A percentile compares a stretch with the other conserved stretches of the same genome.
phyloP scores from a whole-genome alignment of 2,797 vertebrate genomes.

The Alectoris magna region DNA sequence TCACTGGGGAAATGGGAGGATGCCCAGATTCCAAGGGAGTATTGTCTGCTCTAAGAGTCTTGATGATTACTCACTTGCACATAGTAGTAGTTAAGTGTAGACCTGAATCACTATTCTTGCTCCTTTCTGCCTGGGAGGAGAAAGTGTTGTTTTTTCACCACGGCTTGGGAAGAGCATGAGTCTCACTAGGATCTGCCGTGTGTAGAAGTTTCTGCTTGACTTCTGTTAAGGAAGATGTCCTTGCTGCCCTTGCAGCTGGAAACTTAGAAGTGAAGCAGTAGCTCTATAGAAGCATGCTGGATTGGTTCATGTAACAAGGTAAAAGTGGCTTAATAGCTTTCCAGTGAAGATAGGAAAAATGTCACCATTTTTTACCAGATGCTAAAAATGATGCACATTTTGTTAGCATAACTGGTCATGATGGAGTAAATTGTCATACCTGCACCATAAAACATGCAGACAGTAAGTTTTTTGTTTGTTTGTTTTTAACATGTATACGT shows the following conservation, averaged over 20 bases:
- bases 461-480: not conserved
- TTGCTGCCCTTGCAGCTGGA: not conserved
- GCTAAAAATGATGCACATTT: not conserved
- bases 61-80: not conserved
- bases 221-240: not conserved
- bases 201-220: not conserved
- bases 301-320: not conserved
- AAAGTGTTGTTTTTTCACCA: not conserved
- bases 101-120: not conserved
- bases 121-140: not conserved
- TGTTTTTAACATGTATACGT: not conserved
- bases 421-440: not conserved
- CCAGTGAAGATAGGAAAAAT: not conserved
- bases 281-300: not conserved
- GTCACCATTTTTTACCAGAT: not conserved
- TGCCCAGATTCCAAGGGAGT: conserved; percentile 42
- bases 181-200: not conserved
- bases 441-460: not conserved
- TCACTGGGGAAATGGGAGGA: conserved; percentile 36
- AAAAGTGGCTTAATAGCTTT: not conserved
- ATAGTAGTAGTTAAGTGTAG: not conserved
- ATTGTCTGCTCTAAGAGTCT: not conserved
- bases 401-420: not conserved
- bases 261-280: not conserved
- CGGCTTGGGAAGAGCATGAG: not conserved